A percentile compares a stretch with the other conserved stretches of the same genome.
Evolutionary conservation across 2,888 invertebrate species (phyloP).

Genomic region (Rhagonycha fulva): DNA sequence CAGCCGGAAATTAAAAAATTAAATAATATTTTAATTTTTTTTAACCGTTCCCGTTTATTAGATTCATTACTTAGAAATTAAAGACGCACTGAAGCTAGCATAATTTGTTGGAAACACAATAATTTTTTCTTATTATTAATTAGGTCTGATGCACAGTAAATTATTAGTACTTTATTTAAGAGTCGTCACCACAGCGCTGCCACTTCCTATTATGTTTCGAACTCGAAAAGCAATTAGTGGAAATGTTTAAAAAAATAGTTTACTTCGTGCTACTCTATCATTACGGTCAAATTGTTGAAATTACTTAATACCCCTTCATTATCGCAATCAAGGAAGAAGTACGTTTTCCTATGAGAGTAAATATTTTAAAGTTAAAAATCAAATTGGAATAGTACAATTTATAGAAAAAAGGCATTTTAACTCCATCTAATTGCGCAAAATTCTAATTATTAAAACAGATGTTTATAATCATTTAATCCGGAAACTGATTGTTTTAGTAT

Average conservation of each 20-base stretch:
- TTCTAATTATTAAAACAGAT: neutral
- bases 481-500: neutral
- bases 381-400: neutral
- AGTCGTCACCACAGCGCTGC: neutral
- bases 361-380: neutral
- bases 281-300: neutral
- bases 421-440: neutral
- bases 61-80: too few species aligned
- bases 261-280: neutral
- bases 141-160: neutral
- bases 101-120: neutral
- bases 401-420: neutral
- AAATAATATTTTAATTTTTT: too few species aligned
- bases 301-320: neutral
- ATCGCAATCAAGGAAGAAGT: neutral
- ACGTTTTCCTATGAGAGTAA: neutral
- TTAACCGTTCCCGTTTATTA: too few species aligned
- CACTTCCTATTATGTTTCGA: neutral
- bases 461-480: neutral
- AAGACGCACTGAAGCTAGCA: neutral
- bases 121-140: neutral
- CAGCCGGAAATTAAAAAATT: too few species aligned
- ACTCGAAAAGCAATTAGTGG: neutral
- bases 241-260: neutral
- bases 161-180: neutral